These are phyloP conservation scores for Trissonchulus sp. DNA, from an alignment of 2,888 invertebrate genomes.

Conservation along the genomic window DNA sequence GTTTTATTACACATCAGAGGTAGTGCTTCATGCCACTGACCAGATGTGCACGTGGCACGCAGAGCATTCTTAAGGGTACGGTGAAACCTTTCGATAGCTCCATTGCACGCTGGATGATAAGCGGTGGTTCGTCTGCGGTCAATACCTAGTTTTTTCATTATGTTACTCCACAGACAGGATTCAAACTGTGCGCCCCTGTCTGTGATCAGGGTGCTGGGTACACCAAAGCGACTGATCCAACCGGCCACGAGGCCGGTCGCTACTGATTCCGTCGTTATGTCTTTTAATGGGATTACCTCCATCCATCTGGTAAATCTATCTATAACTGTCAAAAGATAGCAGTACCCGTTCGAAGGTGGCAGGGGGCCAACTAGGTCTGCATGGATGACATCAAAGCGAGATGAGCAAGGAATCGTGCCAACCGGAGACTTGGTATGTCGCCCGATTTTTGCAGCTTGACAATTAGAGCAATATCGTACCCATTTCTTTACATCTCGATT, in stretches of 20 bases:
- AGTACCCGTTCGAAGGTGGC: constrained; percentile 8
- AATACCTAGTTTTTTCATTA: constrained; percentile 12
- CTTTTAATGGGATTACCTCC: constrained; percentile 4
- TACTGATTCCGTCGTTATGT: constrained; percentile 14
- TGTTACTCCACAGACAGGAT: neutral
- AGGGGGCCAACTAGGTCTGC: constrained; percentile 7
- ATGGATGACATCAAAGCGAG: constrained; percentile 1
- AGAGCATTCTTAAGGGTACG: constrained; percentile 16
- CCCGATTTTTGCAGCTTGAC: constrained; percentile 3
- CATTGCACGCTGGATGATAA: constrained; percentile 15
- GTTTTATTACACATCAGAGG: too few species aligned
- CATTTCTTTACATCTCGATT: neutral
- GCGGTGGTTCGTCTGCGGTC: neutral
- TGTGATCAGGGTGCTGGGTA: neutral
- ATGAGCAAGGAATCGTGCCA: neutral
- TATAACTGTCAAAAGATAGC: neutral
- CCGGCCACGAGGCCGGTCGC: neutral
- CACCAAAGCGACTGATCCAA: constrained; percentile 14
- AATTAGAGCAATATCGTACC: neutral
- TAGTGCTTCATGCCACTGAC: constrained; percentile 3
- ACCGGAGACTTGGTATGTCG: constrained; percentile 15
- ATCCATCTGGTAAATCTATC: constrained; percentile 16
- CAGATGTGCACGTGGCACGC: neutral
- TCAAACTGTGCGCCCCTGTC: constrained; percentile 17
- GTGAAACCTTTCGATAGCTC: constrained; percentile 5